Percentiles rank a stretch among this genome's conserved stretches.
phyloP scores from a whole-genome alignment of 2,113 vertebrate genomes.

The Rhadina sibilatrix region DNA sequence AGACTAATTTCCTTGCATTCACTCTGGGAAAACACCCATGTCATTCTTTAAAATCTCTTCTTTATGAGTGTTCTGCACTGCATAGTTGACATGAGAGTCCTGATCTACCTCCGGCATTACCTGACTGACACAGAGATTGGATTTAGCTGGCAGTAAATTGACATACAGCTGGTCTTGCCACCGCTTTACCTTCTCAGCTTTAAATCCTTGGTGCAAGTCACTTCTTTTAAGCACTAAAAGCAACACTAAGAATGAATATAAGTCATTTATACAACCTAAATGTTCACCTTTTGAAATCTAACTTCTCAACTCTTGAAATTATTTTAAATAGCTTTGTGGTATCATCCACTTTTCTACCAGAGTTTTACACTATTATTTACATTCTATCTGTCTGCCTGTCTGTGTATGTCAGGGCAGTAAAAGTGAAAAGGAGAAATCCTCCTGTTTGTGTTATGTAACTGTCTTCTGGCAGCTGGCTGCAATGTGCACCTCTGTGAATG shows the following conservation, averaged over 20 bases:
- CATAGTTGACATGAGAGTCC: background rate
- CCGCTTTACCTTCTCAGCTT: background rate
- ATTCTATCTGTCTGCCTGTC: background rate
- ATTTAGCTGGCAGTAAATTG: background rate
- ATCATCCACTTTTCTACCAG: background rate
- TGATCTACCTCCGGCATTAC: background rate
- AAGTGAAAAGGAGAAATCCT: background rate
- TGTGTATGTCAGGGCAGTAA: background rate
- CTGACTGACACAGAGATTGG: background rate
- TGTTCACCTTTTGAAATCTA: background rate
- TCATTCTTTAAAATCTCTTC: background rate
- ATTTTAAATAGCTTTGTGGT: background rate
- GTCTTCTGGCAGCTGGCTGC: conserved; percentile 2
- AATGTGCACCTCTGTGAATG: background rate
- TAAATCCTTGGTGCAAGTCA: background rate
- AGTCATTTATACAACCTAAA: background rate
- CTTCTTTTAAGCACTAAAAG: background rate
- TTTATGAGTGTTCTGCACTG: background rate
- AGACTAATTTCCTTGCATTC: background rate
- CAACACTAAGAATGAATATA: background rate
- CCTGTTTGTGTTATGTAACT: background rate
- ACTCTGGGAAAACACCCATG: background rate
- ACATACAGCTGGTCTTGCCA: background rate
- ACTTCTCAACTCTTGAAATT: background rate
- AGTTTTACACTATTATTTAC: background rate